Percentiles rank a stretch among this genome's conserved stretches.
Evolutionary conservation across 1,140 invertebrate species (phyloP).

Genomic region (Brachionus rotundiformis): DNA sequence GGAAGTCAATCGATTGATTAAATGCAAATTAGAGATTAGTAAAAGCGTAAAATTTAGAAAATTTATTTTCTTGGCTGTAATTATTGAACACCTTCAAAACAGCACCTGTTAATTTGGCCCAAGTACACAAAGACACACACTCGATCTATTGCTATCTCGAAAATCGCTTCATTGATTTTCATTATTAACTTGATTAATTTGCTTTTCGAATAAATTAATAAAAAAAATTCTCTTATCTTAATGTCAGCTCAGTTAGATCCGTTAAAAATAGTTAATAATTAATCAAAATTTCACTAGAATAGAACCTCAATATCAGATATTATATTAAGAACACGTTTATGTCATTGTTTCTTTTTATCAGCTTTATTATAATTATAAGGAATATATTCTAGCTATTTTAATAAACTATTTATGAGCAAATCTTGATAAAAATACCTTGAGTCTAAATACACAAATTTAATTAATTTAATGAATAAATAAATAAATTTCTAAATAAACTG

Average conservation of each 20-base stretch:
- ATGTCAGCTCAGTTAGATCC: slow-evolving; percentile 9
- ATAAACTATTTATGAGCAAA: background rate
- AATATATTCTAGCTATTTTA: background rate
- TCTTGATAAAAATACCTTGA: background rate
- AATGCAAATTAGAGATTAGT: slow-evolving; percentile 8
- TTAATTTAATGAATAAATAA: background rate
- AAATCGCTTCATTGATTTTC: slow-evolving; percentile 1
- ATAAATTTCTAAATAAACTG: background rate
- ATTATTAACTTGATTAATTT: slow-evolving; percentile 10
- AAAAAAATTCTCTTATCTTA: background rate
- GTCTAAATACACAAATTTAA: background rate
- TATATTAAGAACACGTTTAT: background rate
- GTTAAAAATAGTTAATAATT: slow-evolving; percentile 12
- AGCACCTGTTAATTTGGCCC: slow-evolving; percentile 1
- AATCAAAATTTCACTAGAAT: background rate
- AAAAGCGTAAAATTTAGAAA: slow-evolving; percentile 3
- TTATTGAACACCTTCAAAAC: slow-evolving; percentile 8
- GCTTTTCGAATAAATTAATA: background rate
- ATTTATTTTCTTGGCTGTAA: background rate
- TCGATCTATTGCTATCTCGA: background rate
- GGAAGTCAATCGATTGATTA: slow-evolving; percentile 13
- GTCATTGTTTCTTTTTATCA: background rate
- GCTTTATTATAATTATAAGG: too few species aligned
- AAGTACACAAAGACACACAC: too few species aligned
- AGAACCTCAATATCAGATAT: background rate